Evolutionary conservation across 2,113 vertebrate genomes (phyloP).

Genomic region (Plestiodon gilberti): DNA sequence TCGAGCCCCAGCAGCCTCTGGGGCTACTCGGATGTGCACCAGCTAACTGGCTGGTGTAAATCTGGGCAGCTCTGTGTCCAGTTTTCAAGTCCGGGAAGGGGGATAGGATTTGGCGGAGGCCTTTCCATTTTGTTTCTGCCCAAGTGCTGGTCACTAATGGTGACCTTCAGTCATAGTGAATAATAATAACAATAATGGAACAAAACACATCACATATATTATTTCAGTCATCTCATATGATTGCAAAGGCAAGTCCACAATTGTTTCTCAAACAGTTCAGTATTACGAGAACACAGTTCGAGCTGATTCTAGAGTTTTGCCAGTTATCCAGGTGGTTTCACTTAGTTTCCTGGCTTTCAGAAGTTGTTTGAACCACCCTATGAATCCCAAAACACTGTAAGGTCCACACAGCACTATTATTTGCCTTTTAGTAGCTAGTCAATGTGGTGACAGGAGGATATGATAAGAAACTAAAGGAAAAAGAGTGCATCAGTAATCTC

Average conservation of each 20-base stretch:
- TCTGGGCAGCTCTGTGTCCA: too few relatives aligned
- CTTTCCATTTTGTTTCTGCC: too few relatives aligned
- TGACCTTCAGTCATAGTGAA: too few relatives aligned
- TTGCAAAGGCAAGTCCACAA: background rate
- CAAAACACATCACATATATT: background rate
- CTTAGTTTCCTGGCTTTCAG: background rate
- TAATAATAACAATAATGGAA: too few relatives aligned
- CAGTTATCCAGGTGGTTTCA: background rate
- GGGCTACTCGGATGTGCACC: too few relatives aligned
- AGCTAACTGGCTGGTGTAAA: too few relatives aligned
- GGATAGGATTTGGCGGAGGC: too few relatives aligned
- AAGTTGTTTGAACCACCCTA: background rate
- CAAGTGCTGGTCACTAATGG: too few relatives aligned
- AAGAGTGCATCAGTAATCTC: background rate
- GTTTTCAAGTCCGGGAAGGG: too few relatives aligned
- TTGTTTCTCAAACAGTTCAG: background rate
- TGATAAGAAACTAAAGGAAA: background rate
- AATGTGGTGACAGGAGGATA: background rate
- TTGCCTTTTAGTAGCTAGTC: background rate
- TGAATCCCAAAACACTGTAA: slow-evolving; percentile 24
- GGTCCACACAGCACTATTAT: background rate
- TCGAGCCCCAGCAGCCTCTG: too few relatives aligned
- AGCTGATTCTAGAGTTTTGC: background rate
- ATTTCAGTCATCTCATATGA: background rate
- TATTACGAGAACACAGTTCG: background rate